Evolutionary conservation across 2,888 invertebrate genomes (phyloP), one percentile per base, ranked within the genome.

Genomic region (Drosophila mettleri): DNA sequence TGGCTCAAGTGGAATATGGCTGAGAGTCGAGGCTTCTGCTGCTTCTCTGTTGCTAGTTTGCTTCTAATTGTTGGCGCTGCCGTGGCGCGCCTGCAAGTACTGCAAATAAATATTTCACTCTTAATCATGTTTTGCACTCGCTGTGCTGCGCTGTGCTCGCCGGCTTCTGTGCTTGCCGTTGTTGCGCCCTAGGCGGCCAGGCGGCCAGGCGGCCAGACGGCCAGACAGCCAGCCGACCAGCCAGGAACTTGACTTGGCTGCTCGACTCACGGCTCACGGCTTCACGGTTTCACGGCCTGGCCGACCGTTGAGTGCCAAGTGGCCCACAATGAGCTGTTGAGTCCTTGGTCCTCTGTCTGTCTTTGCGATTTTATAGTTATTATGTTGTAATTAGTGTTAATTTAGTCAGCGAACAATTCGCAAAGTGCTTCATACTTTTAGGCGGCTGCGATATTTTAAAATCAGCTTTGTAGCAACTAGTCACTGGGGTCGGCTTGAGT

Each of bases 81-180:
- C 75, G 80, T 80, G 75, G 86, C 84, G 70, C 71, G 85, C 82
- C 86, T 82, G 71, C 69, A 79, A 84, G 84, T 86, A 80, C 75
- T 80, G 80, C 83, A 88, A 88, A 86, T 84, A 88, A 86, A 88
- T 82, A 88, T 86, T 88, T 88, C 78, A 86, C 80, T 84, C 76
- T 84, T 84, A 82, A 88, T 86, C 81, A 86, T 79, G 84, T 88
- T 88, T 89, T 85, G 78, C 78, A 61, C 69, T 80, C 59, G 52
- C 67, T 67, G 62, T 52, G 53, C n/a, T 6, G 41, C 22, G 39
- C 88, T 73, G 61, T 69, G 64, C 41, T 65, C 69, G 69, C 69
- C 69, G 67, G 48, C 61, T 61, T 55, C 48, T 62, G 41, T 24
- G 74, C 39, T 67, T 59, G 31, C 24, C 55, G 52, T 41, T 67